Base-by-base conservation (phyloP, 2,797 vertebrate species). In the Pseudochirops corinnae region DNA sequence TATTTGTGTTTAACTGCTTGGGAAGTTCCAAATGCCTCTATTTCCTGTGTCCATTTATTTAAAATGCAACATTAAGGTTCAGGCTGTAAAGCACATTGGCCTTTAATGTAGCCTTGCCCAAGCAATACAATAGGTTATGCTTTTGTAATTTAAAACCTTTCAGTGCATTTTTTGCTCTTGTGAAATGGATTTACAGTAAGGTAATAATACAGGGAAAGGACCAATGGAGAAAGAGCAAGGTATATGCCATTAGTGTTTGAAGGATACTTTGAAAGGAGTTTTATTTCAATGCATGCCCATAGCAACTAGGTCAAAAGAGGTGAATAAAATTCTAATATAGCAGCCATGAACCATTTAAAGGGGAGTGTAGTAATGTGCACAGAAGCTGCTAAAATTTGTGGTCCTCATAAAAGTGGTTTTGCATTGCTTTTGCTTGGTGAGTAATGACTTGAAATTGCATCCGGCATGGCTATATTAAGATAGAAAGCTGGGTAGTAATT, bases 101-200 rank as follows among this genome's bases (percentile, higher is more conserved):
- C 94, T 96, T 94, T 97, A 97, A 97, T 96, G 92, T 39, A 97
- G 91, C 93, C 98, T 96, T 96, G 31, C 95, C 97, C 9, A 95
- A 93, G 53, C 92, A 94, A 94, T 96, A 55, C 94, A 97, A 94
- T 82, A 33, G 94, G 53, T 93, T 98, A 97, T 97, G 57, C 50
- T 96, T 52, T 94, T 98, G 94, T 96, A 98, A 98, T 98, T 96
- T 97, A 96, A 98, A 98, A 96, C 14, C 57, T 97, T 97, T 98
- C 55, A 94, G 56, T 97, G 50, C 39, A 28, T 98, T 97, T 87
- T 98, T 97, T 96, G 46, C 46, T 98, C 96, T 93, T 95, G 29
- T 94, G 82, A 98, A 98, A 98, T 97, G 96, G 91, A 33, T 97
- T 98, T 97, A 97, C 93, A 91, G 1, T 95, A 96, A 97, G 92